phyloP scores from a whole-genome alignment of 30 jellyfish, hydroid and myxozoan species.

The Aurelia aurita region DNA sequence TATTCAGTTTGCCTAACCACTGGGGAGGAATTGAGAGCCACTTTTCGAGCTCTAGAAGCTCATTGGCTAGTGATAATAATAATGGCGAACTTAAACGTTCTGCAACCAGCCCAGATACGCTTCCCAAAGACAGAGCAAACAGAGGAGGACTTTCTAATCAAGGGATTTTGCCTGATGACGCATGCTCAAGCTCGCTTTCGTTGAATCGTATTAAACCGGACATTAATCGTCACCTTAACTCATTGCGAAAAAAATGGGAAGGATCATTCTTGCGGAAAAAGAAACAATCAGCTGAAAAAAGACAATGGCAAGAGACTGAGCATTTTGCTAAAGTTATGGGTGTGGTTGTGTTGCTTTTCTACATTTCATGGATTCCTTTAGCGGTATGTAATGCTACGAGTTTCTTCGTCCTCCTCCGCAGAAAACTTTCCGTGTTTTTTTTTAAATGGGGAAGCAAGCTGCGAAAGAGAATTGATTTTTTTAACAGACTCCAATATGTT shows the following conservation, averaged over 20 bases:
- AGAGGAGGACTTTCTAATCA: not conserved
- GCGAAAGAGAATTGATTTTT: too few relatives aligned
- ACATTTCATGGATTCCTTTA: slow-evolving; percentile 81
- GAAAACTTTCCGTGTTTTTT: too few relatives aligned
- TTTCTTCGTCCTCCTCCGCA: too few relatives aligned
- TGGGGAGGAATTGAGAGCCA: too few relatives aligned
- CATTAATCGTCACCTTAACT: slow-evolving; percentile 23
- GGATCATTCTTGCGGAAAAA: slow-evolving; percentile 12
- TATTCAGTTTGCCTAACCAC: too few relatives aligned
- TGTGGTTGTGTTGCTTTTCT: slow-evolving; percentile 75
- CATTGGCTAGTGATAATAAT: not conserved
- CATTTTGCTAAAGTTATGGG: slow-evolving; percentile 93
- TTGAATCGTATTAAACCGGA: slow-evolving; percentile 6
- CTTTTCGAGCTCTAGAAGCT: too few relatives aligned
- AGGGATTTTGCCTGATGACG: not conserved
- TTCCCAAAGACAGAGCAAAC: not conserved
- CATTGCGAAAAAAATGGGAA: slow-evolving; percentile 25
- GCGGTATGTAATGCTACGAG: slow-evolving; percentile 68
- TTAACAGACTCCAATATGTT: too few relatives aligned
- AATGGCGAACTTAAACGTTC: not conserved
- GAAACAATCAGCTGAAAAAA: not conserved
- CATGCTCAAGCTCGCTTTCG: not conserved
- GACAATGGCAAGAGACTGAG: slow-evolving; percentile 73
- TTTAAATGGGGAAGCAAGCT: too few relatives aligned
- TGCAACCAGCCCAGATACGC: slow-evolving; percentile 5